Percentiles rank a stretch among this genome's conserved stretches.
Conservation (phyloP, 1,140 invertebrate genomes). For the Drosophila murphyi region DNA sequence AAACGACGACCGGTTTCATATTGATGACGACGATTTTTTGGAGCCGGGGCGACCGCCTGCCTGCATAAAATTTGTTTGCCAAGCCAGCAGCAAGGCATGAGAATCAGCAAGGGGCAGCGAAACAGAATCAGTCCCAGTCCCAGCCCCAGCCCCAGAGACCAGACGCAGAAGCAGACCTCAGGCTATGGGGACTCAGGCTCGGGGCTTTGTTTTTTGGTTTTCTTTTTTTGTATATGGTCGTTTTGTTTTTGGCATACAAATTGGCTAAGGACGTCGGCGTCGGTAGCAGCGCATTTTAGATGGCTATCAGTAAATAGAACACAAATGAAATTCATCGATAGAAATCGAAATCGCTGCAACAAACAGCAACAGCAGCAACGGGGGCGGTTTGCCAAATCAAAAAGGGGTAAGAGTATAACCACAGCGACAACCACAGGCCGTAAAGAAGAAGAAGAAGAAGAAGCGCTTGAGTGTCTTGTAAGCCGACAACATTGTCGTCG, state of each 20-base stretch:
- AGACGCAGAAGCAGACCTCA: neutral
- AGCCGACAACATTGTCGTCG: slow-evolving; percentile 10
- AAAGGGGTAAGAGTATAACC: slow-evolving; percentile 33
- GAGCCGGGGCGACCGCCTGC: slow-evolving; percentile 35
- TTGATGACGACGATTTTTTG: slow-evolving; percentile 56
- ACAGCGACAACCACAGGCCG: slow-evolving; percentile 7
- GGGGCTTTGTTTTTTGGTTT: neutral
- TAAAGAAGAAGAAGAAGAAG: neutral
- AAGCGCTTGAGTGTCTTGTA: slow-evolving; percentile 3
- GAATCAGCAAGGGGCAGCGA: slow-evolving; percentile 39
- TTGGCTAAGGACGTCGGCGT: slow-evolving; percentile 59
- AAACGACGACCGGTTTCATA: slow-evolving; percentile 54
- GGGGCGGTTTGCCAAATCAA: slow-evolving; percentile 74
- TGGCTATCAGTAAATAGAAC: slow-evolving; percentile 84
- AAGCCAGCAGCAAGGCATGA: slow-evolving; percentile 21
- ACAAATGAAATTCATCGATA: slow-evolving; percentile 84
- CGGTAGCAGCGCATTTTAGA: slow-evolving; percentile 79
- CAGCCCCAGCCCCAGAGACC: neutral
- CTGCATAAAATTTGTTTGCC: slow-evolving; percentile 79
- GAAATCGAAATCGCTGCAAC: slow-evolving; percentile 71
- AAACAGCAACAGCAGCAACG: slow-evolving; percentile 33
- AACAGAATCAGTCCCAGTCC: slow-evolving; percentile 1
- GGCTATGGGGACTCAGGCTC: slow-evolving; percentile 7
- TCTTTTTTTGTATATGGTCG: neutral
- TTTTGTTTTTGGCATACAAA: slow-evolving; percentile 58